Evolutionary conservation across 53 echinoderm and acorn worm genomes (phyloP), one percentile per base, ranked within the genome.

Genomic region (Patiria pectinifera): DNA sequence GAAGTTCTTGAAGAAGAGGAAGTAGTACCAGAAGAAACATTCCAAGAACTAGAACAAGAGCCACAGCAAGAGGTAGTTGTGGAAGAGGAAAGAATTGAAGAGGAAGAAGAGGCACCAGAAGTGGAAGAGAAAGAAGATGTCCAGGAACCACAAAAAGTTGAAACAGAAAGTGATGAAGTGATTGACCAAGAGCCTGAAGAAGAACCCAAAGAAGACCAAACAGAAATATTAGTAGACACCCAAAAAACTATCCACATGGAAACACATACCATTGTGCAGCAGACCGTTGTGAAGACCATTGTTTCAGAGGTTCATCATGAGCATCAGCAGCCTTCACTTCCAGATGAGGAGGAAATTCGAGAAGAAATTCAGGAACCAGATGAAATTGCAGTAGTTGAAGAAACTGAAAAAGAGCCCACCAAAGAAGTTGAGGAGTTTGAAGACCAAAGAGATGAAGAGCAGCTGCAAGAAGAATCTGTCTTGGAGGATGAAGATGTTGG

Each of bases 251-350:
- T 83, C 48, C 70, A 79, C 45, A 85, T 59, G 72, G 93, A 83
- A 83, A 83, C 71, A 24, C 75, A 58, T 59, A 66, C 66, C 35
- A 87, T 82, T 18, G 80, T 91, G 58, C 91, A 89, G 80, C 91
- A 93, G 71, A 91, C 85, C 18, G 82, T 92, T 82, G 91, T 91
- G 48, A 83, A 89, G 62, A 46, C 93, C 18, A 89, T 84, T 78
- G 76, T 89, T 59, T 85, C 93, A 53, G 89, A 93, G 13, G 82
- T 79, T 77, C 86, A 66, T 83, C 69, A 19, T 19, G 88, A 87
- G 48, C 91, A 91, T 53, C 76, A 45, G 83, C 53, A 24, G 69
- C 15, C 60, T 11, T 66, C 10, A 69, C 69, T 23, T 62, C 78
- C 48, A 35, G 83, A 85, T 76, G 15, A 21, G 35, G n/a, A 11